phyloP scores from a whole-genome alignment of 1,140 invertebrate species.

The Lepidotrigona ventralis region DNA sequence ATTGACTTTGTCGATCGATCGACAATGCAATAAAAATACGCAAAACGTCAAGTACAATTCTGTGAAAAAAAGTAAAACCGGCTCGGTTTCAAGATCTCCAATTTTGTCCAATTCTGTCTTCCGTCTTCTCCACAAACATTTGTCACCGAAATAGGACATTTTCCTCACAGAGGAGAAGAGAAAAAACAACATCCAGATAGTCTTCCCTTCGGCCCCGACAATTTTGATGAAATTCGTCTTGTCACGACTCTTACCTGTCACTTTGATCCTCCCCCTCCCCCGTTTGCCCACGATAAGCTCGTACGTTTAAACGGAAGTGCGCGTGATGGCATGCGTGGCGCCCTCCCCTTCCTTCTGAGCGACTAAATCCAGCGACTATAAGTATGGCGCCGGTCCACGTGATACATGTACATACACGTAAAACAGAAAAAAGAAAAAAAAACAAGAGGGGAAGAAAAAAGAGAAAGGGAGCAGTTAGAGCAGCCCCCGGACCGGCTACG shows the following conservation, averaged over 20 bases:
- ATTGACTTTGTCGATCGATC: no score
- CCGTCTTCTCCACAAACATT: background rate
- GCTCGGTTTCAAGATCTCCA: background rate
- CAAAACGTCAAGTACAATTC: no score
- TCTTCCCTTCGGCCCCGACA: background rate
- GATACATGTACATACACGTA: background rate
- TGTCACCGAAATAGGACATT: slow-evolving; percentile 15
- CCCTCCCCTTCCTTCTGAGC: background rate
- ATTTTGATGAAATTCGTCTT: slow-evolving; percentile 43
- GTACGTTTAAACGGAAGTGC: slow-evolving; percentile 59
- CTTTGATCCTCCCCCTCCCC: background rate
- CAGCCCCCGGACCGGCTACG: background rate
- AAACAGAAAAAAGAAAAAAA: slow-evolving; percentile 7
- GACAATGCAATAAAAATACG: no score
- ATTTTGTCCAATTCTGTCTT: background rate
- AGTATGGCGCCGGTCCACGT: background rate
- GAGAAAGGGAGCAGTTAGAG: no score
- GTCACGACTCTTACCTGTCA: slow-evolving; percentile 5
- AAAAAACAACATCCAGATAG: slow-evolving; percentile 4
- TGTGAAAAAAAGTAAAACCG: no score
- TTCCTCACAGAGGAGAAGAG: no score
- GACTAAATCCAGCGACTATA: background rate
- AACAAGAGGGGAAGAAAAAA: slow-evolving; percentile 34
- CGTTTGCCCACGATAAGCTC: slow-evolving; percentile 24
- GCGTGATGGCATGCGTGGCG: slow-evolving; percentile 26